Evolutionary conservation across 2,888 invertebrate genomes (phyloP).

Genomic region (Meliscaeva auricollis): DNA sequence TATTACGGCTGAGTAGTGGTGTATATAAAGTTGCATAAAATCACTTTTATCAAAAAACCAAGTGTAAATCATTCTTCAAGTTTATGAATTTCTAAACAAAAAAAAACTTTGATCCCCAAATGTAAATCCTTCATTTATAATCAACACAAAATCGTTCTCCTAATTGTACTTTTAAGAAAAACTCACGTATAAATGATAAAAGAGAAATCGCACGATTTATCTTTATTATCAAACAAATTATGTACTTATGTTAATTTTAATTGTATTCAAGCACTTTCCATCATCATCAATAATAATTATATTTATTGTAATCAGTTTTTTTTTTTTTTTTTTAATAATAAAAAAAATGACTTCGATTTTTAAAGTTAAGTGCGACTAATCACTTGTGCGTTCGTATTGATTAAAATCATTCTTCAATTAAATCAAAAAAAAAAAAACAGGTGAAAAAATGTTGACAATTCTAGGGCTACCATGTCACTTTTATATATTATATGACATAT

Average conservation of each 20-base stretch:
- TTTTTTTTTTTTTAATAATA: too few species aligned
- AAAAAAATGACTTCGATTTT: neutral
- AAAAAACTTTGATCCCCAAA: neutral
- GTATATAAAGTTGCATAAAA: too few species aligned
- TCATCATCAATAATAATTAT: neutral
- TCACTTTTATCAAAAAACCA: too few species aligned
- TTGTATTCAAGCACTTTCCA: neutral
- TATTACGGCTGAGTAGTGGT: too few species aligned
- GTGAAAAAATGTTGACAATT: neutral
- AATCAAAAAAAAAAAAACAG: too few species aligned
- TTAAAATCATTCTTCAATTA: neutral
- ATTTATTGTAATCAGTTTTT: neutral
- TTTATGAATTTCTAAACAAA: neutral
- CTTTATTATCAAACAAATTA: neutral
- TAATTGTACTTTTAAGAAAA: neutral
- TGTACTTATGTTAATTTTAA: neutral
- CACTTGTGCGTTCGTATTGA: neutral
- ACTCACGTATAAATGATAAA: slow-evolving; percentile 6
- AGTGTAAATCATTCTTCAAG: too few species aligned
- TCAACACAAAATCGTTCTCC: too few species aligned
- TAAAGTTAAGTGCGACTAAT: neutral
- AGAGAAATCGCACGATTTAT: neutral
- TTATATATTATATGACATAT: neutral
- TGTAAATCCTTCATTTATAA: too few species aligned
- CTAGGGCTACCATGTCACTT: neutral